Percentiles rank a stretch among this genome's conserved stretches.
Conservation (phyloP, 2,797 vertebrate species). For the Hyperoplus lanceolatus region DNA sequence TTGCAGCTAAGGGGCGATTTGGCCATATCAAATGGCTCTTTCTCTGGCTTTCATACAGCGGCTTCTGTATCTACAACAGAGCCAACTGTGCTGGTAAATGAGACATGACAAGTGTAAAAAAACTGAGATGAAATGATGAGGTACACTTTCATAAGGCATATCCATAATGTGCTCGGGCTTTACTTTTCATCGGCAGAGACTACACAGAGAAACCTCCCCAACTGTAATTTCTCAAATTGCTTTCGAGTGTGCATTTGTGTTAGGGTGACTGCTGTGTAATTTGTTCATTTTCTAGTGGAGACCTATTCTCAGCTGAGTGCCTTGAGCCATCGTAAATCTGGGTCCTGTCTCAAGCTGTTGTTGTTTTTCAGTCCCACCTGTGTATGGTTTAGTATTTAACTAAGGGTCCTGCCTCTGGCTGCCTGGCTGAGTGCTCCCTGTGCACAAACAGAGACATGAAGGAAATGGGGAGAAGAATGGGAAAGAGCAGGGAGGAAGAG, state of each 20-base stretch:
- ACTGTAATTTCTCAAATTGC: conserved; percentile 86
- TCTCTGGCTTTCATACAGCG: conserved; percentile 65
- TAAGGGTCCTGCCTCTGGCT: conserved; percentile 79
- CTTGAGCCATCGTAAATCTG: conserved; percentile 85
- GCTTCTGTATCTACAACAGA: conserved; percentile 62
- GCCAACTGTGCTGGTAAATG: conserved; percentile 64
- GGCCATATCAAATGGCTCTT: conserved; percentile 68
- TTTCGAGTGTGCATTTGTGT: conserved; percentile 83
- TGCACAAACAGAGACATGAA: conserved; percentile 76
- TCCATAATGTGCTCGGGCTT: conserved; percentile 77
- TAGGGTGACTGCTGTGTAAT: conserved; percentile 84
- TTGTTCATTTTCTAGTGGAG: conserved; percentile 83
- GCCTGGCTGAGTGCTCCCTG: conserved; percentile 81
- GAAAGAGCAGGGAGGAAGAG: conserved; percentile 33
- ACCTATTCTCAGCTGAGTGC: conserved; percentile 85
- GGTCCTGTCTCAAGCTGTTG: conserved; percentile 83
- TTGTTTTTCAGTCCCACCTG: conserved; percentile 88
- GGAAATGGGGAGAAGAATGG: conserved; percentile 68
- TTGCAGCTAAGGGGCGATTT: conserved; percentile 62
- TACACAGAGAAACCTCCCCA: conserved; percentile 77
- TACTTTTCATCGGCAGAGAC: conserved; percentile 79
- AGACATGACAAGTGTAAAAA: conserved; percentile 79
- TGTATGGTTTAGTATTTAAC: conserved; percentile 89
- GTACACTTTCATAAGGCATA: conserved; percentile 78
- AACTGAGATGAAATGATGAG: conserved; percentile 82